Evolutionary conservation across 2,888 invertebrate species (phyloP), one percentile per base, ranked within the genome.

Genomic region (Eilema depressum): DNA sequence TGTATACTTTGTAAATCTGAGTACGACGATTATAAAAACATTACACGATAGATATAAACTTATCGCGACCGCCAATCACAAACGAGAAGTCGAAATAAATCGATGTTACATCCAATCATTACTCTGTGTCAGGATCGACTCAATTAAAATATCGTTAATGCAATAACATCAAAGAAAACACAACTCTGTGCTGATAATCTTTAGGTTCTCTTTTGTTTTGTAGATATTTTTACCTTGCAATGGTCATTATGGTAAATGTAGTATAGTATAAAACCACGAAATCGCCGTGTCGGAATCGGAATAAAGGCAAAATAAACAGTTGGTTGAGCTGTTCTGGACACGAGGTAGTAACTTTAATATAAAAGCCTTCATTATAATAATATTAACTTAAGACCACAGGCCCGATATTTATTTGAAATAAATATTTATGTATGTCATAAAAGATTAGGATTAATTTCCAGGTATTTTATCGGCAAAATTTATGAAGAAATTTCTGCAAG

Each of bases 121-220:
- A 95, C 91, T 95, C 94, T 83, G 94, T 91, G 95, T 95, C 95
- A 93, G 92, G 93, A 92, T 94, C 93, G 90, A 94, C 94, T 95
- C 95, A 95, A 95, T 95, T 95, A 95, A 95, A 95, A 95, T 95
- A 95, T 95, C 95, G 94, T 95, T 95, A 95, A 95, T 93, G 91
- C 79, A 80, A 77, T 75, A 82, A 81, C 86, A 86, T 80, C 85
- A 83, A 84, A 84, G 86, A 82, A 93, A 92, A 90, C 76, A 73
- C 85, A 80, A 92, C 93, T 88, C 88, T 93, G 89, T 70, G n/a
- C 0, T 1, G 3, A 33, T n/a, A 59, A 56, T 26, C 23, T 69
- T 83, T 90, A 89, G 86, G 91, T 79, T 76, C 74, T 76, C 82
- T 85, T 91, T 93, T 89, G 63, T 77, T 70, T 65, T 80, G 79